Evolutionary conservation across 2,113 vertebrate species (phyloP).

Genomic region (Nibea coibor): DNA sequence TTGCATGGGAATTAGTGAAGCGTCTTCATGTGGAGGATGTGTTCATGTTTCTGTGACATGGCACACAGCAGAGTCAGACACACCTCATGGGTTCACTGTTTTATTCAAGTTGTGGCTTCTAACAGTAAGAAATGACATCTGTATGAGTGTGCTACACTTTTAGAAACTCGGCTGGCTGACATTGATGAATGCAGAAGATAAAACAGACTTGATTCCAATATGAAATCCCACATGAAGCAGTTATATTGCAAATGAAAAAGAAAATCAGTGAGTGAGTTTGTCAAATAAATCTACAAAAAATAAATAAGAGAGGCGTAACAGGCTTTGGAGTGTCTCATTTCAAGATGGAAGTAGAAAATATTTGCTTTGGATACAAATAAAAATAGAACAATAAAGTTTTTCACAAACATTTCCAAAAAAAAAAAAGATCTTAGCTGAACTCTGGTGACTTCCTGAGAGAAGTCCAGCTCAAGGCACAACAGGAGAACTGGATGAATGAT

Average conservation of each 20-base stretch:
- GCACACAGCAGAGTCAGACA: not conserved
- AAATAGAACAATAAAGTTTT: slow-evolving; percentile 3
- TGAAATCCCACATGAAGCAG: slow-evolving; percentile 18
- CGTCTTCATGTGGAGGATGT: no score
- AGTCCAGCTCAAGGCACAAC: slow-evolving; percentile 14
- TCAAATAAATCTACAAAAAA: slow-evolving; percentile 16
- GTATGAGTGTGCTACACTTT: not conserved
- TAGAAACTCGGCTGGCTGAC: not conserved
- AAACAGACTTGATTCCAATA: slow-evolving; percentile 7
- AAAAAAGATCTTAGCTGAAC: not conserved
- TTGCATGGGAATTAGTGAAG: no score
- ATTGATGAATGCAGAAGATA: not conserved
- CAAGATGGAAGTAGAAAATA: not conserved
- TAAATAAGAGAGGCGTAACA: slow-evolving; percentile 34
- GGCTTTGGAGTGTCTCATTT: slow-evolving; percentile 34
- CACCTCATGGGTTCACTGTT: slow-evolving; percentile 3
- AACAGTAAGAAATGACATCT: not conserved
- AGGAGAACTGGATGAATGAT: not conserved
- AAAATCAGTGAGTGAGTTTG: not conserved
- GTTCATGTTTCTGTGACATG: not conserved
- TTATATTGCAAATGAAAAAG: not conserved
- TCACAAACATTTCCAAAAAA: not conserved
- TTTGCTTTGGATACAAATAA: slow-evolving; percentile 4
- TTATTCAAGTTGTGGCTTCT: slow-evolving; percentile 32
- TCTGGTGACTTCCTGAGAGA: slow-evolving; percentile 36